Conservation (phyloP, 2,888 invertebrate genomes). For the Caenorhabditis panamensis region DNA sequence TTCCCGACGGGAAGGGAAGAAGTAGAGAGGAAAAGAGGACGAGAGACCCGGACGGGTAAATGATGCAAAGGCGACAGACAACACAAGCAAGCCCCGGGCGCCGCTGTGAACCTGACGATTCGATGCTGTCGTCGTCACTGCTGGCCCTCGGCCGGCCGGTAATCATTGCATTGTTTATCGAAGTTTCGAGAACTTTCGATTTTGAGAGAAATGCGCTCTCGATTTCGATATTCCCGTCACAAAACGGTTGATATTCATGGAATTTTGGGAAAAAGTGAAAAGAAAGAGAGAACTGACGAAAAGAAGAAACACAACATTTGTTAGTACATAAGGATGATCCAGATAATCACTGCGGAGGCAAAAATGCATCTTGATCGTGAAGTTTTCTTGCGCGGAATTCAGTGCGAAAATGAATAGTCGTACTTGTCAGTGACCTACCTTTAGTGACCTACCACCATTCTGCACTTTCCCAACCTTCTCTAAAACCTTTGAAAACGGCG, state of each 20-base stretch:
- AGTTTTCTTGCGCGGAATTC: too few species aligned
- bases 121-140: conserved; percentile 32
- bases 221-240: neutral
- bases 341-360: too few species aligned
- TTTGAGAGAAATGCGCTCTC: neutral
- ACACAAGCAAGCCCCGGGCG: conserved; percentile 31
- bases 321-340: too few species aligned
- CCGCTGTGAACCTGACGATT: conserved; percentile 37
- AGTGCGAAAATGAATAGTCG: neutral
- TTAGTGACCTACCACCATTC: neutral
- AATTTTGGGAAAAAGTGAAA: too few species aligned
- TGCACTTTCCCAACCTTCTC: neutral
- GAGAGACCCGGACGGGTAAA: conserved; percentile 26
- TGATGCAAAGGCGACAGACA: conserved; percentile 51
- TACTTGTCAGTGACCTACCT: neutral
- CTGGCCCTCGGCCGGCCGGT: conserved; percentile 18
- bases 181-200: conserved; percentile 46
- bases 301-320: neutral
- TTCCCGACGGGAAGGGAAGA: conserved; percentile 41
- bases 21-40: conserved; percentile 22
- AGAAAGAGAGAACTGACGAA: neutral
- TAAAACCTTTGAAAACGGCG: conserved; percentile 12
- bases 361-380: too few species aligned
- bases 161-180: conserved; percentile 41
- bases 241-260: neutral